Conservation (phyloP, 2,113 vertebrate species). For the Podilymbus podiceps region DNA sequence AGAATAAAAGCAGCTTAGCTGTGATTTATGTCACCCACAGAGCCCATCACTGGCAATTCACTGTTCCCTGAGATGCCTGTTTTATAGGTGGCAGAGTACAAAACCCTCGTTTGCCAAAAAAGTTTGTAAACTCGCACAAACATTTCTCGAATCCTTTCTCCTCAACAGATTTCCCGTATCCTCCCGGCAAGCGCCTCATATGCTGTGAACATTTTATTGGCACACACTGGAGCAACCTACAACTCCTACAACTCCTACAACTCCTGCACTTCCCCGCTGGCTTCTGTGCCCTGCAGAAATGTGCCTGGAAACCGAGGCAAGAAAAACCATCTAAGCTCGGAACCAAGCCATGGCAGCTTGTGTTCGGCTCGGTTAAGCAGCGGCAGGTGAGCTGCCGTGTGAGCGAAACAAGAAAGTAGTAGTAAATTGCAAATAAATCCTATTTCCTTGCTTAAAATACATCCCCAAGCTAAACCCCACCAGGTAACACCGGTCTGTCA, state of each 20-base stretch:
- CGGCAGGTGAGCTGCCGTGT: background rate
- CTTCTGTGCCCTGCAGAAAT: background rate
- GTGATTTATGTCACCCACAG: background rate
- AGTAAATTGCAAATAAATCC: background rate
- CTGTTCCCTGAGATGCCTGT: accelerated
- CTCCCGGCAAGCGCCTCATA: background rate
- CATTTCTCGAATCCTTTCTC: background rate
- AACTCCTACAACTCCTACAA: no score
- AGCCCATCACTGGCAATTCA: background rate
- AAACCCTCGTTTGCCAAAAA: background rate
- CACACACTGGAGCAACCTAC: background rate
- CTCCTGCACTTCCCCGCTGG: background rate
- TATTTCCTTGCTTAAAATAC: background rate
- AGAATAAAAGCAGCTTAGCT: background rate
- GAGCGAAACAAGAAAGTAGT: accelerated
- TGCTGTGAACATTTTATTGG: background rate
- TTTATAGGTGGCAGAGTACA: background rate
- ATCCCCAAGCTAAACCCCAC: background rate
- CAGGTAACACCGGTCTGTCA: background rate
- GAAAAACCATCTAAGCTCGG: accelerated
- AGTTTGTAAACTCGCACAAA: constrained; percentile 6
- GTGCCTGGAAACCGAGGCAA: background rate
- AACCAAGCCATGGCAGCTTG: background rate
- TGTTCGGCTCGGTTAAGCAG: background rate
- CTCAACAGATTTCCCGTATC: background rate